Conservation (phyloP, 92 coral and sea anemone species). For the Hydrozoanthus gracilis region DNA sequence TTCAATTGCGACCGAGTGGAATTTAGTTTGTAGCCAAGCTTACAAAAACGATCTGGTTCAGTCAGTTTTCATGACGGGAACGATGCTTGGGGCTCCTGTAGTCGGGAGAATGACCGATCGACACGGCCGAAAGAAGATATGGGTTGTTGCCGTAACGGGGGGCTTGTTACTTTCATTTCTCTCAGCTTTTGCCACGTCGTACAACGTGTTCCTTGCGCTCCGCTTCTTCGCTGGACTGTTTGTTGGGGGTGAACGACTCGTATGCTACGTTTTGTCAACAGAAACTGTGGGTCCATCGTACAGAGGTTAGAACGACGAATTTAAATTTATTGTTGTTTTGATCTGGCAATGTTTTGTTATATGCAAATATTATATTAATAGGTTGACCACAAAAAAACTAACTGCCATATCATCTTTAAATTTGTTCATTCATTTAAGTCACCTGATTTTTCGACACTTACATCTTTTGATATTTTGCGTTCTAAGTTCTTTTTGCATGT, state of each 20-base stretch:
- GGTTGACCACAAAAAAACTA: too few species aligned
- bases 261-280: conserved; percentile 76
- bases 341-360: neutral
- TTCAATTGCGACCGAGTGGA: conserved; percentile 88
- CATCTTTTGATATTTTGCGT: too few species aligned
- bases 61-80: conserved; percentile 88
- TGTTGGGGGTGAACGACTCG: conserved; percentile 77
- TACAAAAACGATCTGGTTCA: conserved; percentile 84
- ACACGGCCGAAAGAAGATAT: conserved; percentile 77
- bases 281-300: conserved; percentile 85
- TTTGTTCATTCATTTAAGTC: neutral
- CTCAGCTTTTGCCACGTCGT: conserved; percentile 84
- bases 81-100: conserved; percentile 74
- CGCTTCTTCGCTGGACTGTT: conserved; percentile 80
- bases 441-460: too few species aligned
- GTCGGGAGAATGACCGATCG: conserved; percentile 77
- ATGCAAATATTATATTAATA: too few species aligned
- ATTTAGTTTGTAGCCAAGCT: conserved; percentile 79
- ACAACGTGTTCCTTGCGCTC: conserved; percentile 65
- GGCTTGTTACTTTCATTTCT: conserved; percentile 56
- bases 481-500: too few species aligned
- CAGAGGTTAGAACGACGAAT: conserved; percentile 68
- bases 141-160: conserved; percentile 59
- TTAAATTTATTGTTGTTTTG: neutral
- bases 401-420: neutral